A percentile compares a stretch with the other conserved stretches of the same genome.
Conservation (phyloP, 2,797 vertebrate species). For the Coregonus sp. region DNA sequence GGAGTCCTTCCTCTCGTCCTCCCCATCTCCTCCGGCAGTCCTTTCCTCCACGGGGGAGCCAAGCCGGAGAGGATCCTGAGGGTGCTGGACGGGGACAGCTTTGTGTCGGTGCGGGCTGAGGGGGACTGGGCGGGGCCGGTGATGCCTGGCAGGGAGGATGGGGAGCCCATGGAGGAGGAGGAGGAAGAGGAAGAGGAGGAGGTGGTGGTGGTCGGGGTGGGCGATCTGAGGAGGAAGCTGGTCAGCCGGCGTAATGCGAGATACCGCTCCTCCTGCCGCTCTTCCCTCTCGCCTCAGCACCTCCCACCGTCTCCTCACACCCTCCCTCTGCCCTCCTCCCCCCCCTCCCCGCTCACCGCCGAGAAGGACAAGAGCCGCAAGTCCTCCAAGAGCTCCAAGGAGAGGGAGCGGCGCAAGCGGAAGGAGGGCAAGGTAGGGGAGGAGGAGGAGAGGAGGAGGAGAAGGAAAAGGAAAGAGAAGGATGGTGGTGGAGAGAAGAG, state of each 20-base stretch:
- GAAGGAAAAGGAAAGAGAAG: constrained; percentile 57
- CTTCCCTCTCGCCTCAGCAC: constrained; percentile 68
- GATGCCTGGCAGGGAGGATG: background rate
- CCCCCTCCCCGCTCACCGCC: constrained; percentile 44
- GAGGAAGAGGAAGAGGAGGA: constrained; percentile 56
- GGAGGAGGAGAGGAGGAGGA: constrained; percentile 72
- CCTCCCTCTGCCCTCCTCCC: constrained; percentile 47
- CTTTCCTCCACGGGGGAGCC: constrained; percentile 56
- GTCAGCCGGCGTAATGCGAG: constrained; percentile 85
- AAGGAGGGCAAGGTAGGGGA: constrained; percentile 67
- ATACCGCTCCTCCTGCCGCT: constrained; percentile 75
- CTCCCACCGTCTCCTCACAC: constrained; percentile 20
- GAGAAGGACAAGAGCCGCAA: constrained; percentile 69
- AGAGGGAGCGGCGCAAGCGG: constrained; percentile 63
- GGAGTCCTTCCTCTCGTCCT: constrained; percentile 50
- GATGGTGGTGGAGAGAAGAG: constrained; percentile 35
- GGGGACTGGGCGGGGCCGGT: constrained; percentile 71
- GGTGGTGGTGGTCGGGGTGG: constrained; percentile 75
- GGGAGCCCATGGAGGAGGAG: constrained; percentile 42
- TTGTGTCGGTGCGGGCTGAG: constrained; percentile 86
- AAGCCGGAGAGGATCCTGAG: constrained; percentile 79
- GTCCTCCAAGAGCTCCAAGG: constrained; percentile 74
- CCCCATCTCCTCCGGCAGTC: constrained; percentile 46
- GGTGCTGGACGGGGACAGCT: constrained; percentile 85
- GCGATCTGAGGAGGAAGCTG: constrained; percentile 86